Percentiles rank a stretch among this genome's conserved stretches.
phyloP scores from a whole-genome alignment of 2,113 vertebrate species.

The Sturnira hondurensis region DNA sequence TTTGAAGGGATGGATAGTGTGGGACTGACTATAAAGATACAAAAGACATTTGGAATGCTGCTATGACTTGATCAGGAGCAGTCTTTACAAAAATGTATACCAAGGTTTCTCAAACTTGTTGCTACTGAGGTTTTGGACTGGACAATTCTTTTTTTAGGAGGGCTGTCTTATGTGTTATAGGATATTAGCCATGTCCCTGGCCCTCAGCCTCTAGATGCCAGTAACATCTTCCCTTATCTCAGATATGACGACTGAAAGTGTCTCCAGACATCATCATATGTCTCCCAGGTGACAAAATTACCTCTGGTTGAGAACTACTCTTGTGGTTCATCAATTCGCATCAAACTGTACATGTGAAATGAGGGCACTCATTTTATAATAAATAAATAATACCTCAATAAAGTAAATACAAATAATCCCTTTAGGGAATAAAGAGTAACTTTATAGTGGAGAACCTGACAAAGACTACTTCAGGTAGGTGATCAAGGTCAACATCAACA shows the following conservation, averaged over 20 bases:
- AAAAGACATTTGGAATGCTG: not conserved
- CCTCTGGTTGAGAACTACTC: not conserved
- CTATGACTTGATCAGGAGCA: not conserved
- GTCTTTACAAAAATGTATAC: not conserved
- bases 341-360: not conserved
- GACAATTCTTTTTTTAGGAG: not conserved
- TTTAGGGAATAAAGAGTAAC: not conserved
- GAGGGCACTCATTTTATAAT: not conserved
- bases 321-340: not conserved
- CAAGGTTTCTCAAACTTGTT: not conserved
- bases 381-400: not conserved
- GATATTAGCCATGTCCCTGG: not conserved
- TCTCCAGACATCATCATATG: not conserved
- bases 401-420: slow-evolving; percentile 7
- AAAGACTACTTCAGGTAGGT: not conserved
- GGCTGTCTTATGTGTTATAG: not conserved
- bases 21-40: not conserved
- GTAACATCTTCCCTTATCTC: not conserved
- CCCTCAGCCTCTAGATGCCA: not conserved
- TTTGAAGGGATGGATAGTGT: not conserved
- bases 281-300: not conserved
- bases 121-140: not conserved
- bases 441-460: not conserved
- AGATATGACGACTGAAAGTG: not conserved
- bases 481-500: not conserved